Base-by-base conservation (phyloP, 2,888 invertebrate species). In the Plebejus melissa region DNA sequence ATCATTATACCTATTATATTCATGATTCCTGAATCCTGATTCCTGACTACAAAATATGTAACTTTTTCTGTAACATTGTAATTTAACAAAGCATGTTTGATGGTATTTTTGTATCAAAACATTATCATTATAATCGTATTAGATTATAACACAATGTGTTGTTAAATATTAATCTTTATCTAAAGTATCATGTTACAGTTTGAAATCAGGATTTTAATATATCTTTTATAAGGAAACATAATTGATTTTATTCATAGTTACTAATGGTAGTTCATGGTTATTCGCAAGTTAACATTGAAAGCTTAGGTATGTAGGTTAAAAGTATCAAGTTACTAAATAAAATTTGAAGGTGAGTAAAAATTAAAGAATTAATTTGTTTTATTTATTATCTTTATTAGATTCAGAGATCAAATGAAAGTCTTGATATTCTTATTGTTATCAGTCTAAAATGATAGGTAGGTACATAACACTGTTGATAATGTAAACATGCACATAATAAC, bases 321-420 rank as follows among this genome's bases (percentile, higher is more conserved):
- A 54, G 54, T 54, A 54, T 54, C 16, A 54, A 5, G 54, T 54
- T 54, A 69, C 13, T 57, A 16, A 28, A 72, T 41, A 71, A 71
- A 5, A 11, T 71, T 54, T 54, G 1, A 4, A 32, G 72, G 28
- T 13, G 1, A 46, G 22, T 38, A 60, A 75, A 46, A 78, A 77
- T 38, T 11, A 79, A 80, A 79, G 46, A 38, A 71, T 69, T 57
- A 2, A 28, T 58, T 46, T 46, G 46, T 58, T 78, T 76, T 80
- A 81, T 81, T 81, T 79, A 76, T 80, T 84, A 83, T 83, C 82
- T 88, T 90, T 87, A 90, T 88, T 89, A 86, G 85, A 88, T 86
- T 87, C 86, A 85, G 93, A 93, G 93, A 93, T 93, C 93, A 93
- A 91, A 89, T 84, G 93, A 93, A 93, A 93, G 93, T 93, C 92